These are phyloP conservation scores for Amphiprion clarkii DNA, from an alignment of 2,797 vertebrate species.

Conservation along the genomic window DNA sequence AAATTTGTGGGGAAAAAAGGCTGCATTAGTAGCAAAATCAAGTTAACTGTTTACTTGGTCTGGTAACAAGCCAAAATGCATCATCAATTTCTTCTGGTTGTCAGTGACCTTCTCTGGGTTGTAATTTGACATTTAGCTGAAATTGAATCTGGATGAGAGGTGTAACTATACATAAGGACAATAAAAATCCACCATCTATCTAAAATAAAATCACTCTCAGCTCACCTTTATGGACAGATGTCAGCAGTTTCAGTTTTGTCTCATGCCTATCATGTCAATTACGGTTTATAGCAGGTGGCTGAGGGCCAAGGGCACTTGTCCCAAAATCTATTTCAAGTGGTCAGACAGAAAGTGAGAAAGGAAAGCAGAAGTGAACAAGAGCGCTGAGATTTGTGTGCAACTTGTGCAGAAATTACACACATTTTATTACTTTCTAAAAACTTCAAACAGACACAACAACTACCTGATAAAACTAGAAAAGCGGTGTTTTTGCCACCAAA, in stretches of 20 bases:
- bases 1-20: conserved; percentile 27
- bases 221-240: conserved; percentile 74
- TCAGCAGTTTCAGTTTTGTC: conserved; percentile 61
- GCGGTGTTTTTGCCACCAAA: conserved; percentile 12
- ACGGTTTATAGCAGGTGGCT: conserved; percentile 52
- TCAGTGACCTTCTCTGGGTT: conserved; percentile 73
- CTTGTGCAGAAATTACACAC: background rate
- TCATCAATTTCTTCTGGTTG: conserved; percentile 66
- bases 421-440: conserved; percentile 22
- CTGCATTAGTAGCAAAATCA: conserved; percentile 43
- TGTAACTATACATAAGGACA: conserved; percentile 66
- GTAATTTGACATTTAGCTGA: conserved; percentile 78
- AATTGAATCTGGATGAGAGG: conserved; percentile 77
- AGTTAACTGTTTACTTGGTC: conserved; percentile 56
- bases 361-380: conserved; percentile 3
- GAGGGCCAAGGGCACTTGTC: conserved; percentile 48
- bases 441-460: conserved; percentile 2
- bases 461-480: conserved; percentile 22
- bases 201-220: conserved; percentile 69
- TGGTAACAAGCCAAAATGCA: conserved; percentile 60
- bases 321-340: conserved; percentile 39
- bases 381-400: background rate
- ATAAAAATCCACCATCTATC: conserved; percentile 64
- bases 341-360: background rate
- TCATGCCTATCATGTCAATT: conserved; percentile 65